Percentiles rank a stretch among this genome's conserved stretches.
Conservation (phyloP, 1,140 invertebrate species). For the Drosophila parvula region DNA sequence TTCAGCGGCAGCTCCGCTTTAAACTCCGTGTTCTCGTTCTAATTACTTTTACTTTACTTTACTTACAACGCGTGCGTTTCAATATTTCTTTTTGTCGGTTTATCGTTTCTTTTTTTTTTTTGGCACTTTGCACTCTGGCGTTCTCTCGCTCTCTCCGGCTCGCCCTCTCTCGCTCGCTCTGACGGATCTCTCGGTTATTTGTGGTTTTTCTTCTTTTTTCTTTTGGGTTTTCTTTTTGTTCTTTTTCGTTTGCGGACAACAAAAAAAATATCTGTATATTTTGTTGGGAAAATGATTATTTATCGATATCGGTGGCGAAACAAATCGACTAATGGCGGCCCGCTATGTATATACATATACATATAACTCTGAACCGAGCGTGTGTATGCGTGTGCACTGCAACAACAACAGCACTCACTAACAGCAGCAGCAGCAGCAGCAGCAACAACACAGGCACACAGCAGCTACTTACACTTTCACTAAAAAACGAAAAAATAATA, state of each 20-base stretch:
- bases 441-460: constrained; percentile 35
- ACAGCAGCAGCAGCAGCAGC: constrained; percentile 10
- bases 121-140: constrained; percentile 45
- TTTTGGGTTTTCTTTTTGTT: constrained; percentile 6
- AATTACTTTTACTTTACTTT: constrained; percentile 59
- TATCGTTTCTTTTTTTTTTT: constrained; percentile 22
- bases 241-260: constrained; percentile 17
- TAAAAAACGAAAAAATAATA: constrained; percentile 70
- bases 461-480: constrained; percentile 70
- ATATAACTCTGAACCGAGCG: constrained; percentile 20
- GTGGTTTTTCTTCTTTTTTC: constrained; percentile 11
- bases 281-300: constrained; percentile 18
- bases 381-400: constrained; percentile 58
- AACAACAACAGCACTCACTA: constrained; percentile 39
- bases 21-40: constrained; percentile 52
- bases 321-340: constrained; percentile 21
- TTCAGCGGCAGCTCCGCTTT: constrained; percentile 39
- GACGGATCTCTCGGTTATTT: constrained; percentile 33
- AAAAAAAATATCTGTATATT: constrained; percentile 35
- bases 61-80: constrained; percentile 49
- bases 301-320: constrained; percentile 21
- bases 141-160: constrained; percentile 20
- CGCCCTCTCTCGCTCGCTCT: constrained; percentile 9
- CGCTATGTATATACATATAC: constrained; percentile 13
- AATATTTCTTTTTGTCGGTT: constrained; percentile 25